Conservation (phyloP, 2,797 vertebrate species). For the Gymnothorax reevesii region DNA sequence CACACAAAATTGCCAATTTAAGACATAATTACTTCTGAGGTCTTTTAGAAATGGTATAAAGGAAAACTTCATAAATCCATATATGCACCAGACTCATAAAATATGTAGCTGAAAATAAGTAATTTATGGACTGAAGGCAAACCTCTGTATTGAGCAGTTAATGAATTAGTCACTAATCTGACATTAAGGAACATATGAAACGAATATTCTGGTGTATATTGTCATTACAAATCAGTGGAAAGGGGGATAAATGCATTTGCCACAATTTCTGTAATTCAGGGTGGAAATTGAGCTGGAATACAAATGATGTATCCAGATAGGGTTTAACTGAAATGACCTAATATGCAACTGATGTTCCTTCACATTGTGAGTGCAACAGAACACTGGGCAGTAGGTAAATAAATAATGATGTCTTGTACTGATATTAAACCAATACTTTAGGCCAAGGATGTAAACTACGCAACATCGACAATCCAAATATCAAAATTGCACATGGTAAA, state of each 20-base stretch:
- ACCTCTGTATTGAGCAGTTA: not conserved
- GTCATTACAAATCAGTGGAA: not conserved
- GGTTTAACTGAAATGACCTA: not conserved
- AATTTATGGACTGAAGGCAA: slow-evolving; percentile 39
- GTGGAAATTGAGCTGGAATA: not conserved
- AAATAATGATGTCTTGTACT: not conserved
- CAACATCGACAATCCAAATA: not conserved
- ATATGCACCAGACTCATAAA: slow-evolving; percentile 58
- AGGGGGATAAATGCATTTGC: not conserved
- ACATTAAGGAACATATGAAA: not conserved
- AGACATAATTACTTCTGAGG: slow-evolving; percentile 63
- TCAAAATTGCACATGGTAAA: not conserved
- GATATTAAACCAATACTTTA: not conserved
- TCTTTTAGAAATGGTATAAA: slow-evolving; percentile 58
- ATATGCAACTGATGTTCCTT: not conserved
- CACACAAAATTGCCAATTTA: slow-evolving; percentile 61
- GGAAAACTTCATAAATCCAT: slow-evolving; percentile 65
- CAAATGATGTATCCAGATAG: not conserved
- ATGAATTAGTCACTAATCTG: not conserved
- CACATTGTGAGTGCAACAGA: not conserved
- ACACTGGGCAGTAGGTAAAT: not conserved
- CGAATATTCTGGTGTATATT: not conserved
- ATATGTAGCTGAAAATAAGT: slow-evolving; percentile 51
- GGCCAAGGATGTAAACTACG: not conserved
- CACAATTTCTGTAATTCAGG: not conserved